phyloP scores from a whole-genome alignment of 1,140 invertebrate species.

The Drosophila takahashii region DNA sequence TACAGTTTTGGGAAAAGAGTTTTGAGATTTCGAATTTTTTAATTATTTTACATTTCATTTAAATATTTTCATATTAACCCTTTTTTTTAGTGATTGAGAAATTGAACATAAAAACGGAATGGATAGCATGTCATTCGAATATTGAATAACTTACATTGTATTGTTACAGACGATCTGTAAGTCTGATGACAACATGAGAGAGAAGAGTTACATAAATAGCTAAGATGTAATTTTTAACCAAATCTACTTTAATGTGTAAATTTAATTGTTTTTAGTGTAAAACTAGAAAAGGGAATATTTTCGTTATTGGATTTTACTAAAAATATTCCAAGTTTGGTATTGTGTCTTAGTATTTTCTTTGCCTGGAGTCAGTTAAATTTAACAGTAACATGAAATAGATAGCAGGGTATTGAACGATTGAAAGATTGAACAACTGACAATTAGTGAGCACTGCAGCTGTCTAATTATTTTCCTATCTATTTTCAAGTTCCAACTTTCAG shows the following conservation, averaged over 20 bases:
- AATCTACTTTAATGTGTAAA: too few relatives aligned
- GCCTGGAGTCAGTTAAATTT: neutral
- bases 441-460: slow-evolving; percentile 49
- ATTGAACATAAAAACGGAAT: too few relatives aligned
- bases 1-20: too few relatives aligned
- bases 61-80: too few relatives aligned
- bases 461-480: slow-evolving; percentile 60
- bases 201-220: neutral
- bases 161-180: neutral
- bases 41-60: too few relatives aligned
- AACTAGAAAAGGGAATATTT: too few relatives aligned
- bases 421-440: slow-evolving; percentile 29
- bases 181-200: neutral
- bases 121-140: too few relatives aligned
- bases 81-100: too few relatives aligned
- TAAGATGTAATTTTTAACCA: too few relatives aligned
- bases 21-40: too few relatives aligned
- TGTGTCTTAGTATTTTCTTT: neutral
- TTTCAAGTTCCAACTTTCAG: slow-evolving; percentile 36
- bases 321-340: neutral
- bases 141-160: neutral
- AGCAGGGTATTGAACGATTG: slow-evolving; percentile 42
- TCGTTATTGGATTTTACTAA: too few relatives aligned
- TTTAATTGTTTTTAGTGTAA: too few relatives aligned
- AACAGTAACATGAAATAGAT: neutral